Conservation (phyloP, 2,113 vertebrate genomes). For the Stigmatopora argus region DNA sequence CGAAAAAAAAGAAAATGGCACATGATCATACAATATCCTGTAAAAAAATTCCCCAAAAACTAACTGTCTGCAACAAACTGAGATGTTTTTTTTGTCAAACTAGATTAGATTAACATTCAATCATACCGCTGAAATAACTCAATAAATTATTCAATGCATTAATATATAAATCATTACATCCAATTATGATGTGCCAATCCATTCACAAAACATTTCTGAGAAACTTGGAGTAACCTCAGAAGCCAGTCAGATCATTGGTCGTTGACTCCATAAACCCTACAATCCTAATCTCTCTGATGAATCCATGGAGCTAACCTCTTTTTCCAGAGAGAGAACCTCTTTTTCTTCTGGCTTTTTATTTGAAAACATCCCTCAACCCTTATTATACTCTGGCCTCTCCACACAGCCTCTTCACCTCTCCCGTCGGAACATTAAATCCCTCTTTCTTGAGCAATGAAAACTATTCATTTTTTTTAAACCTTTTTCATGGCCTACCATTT, state of each 20-base stretch:
- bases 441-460: slow-evolving; percentile 6
- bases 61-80: background rate
- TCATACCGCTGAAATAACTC: slow-evolving; percentile 1
- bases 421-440: slow-evolving; percentile 24
- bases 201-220: background rate
- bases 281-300: slow-evolving; percentile 2
- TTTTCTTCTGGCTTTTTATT: slow-evolving; percentile 23
- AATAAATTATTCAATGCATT: too few relatives aligned
- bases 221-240: background rate
- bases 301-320: slow-evolving; percentile 5
- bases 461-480: slow-evolving; percentile 15
- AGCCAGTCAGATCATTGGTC: slow-evolving; percentile 14
- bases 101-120: background rate
- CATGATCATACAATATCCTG: background rate
- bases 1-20: background rate
- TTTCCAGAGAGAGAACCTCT: slow-evolving; percentile 3
- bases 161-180: background rate
- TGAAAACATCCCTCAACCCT: slow-evolving; percentile 29
- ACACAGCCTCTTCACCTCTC: background rate
- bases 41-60: background rate
- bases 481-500: slow-evolving; percentile 9
- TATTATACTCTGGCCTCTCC: slow-evolving; percentile 18
- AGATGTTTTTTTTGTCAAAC: slow-evolving; percentile 8
- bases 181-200: background rate
- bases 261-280: slow-evolving; percentile 35